Evolutionary conservation across 2,797 vertebrate genomes (phyloP), one percentile per base, ranked within the genome.

Genomic region (Euphonia xanthogaster): DNA sequence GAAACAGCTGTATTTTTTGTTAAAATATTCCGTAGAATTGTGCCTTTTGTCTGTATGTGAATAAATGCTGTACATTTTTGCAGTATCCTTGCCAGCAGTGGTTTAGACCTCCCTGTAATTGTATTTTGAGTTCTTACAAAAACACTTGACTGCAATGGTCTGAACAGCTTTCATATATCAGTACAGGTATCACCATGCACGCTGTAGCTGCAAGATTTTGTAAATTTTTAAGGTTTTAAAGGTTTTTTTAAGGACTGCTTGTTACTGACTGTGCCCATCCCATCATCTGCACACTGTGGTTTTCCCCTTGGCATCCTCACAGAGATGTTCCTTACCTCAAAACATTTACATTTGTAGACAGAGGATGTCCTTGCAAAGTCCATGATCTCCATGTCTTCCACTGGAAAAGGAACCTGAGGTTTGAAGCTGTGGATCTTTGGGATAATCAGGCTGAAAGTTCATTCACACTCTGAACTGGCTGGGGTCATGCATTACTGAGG

Each of bases 31-130:
- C 75, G 98, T 98, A 98, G 98, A 98, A 98, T 98, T 98, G 98
- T 98, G 98, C 98, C 98, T 98, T 98, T 98, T 98, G 98, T 98
- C 98, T 97, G 97, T 98, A 97, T 97, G 98, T 98, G 98, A 98
- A 98, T 98, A 98, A 98, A 98, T 97, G 98, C 98, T 98, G 98
- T 98, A 98, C 97, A 98, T 98, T 98, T 97, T 98, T 98, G 98
- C 98, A 98, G 94, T 97, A 97, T 81, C 94, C 70, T 93, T 81
- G 78, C 74, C 54, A 82, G 85, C 83, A 87, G 94, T 25, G 61
- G 62, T 95, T 86, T 53, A 88, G 63, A 85, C 65, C 90, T 66
- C 90, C 66, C 85, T 28, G 7, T 68, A 39, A 45, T 74, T 22
- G 31, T 6, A 42, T 58, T 70, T 70, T 60, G 45, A 14, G 27